Percentiles rank a stretch among this genome's conserved stretches.
Conservation (phyloP, 2,888 invertebrate genomes). For the Drosophila paucipuncta region DNA sequence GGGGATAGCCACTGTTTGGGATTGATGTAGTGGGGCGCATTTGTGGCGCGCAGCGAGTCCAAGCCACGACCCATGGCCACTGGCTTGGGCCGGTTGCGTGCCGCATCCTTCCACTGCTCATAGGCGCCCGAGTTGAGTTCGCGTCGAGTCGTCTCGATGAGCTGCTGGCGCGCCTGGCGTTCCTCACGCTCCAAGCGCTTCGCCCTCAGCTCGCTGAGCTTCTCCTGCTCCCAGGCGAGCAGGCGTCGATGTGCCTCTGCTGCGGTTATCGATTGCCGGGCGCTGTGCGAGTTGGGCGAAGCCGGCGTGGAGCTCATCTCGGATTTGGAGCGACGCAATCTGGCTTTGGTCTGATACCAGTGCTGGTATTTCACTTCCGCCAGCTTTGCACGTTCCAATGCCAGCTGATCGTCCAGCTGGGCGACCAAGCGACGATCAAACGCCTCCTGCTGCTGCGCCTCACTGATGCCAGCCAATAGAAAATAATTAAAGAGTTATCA, state of each 20-base stretch:
- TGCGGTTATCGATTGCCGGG: neutral
- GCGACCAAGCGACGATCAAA: constrained; percentile 10
- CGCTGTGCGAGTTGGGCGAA: neutral
- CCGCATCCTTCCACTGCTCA: constrained; percentile 34
- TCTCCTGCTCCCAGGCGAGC: constrained; percentile 27
- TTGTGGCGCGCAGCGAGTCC: constrained; percentile 79
- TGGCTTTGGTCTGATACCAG: constrained; percentile 32
- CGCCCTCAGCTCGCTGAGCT: constrained; percentile 11
- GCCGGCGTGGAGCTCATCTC: constrained; percentile 15
- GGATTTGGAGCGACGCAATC: constrained; percentile 37
- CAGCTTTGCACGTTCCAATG: constrained; percentile 17
- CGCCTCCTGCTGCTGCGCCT: constrained; percentile 5
- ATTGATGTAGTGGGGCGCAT: constrained; percentile 79
- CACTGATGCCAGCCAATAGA: neutral
- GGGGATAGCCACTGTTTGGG: constrained; percentile 76
- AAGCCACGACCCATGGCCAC: constrained; percentile 82
- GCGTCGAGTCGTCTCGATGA: constrained; percentile 8
- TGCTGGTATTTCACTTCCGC: constrained; percentile 19
- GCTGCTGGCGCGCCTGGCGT: neutral
- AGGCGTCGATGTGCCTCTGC: constrained; percentile 23
- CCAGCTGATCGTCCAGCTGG: constrained; percentile 11
- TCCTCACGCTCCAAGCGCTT: constrained; percentile 14
- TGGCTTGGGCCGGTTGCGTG: constrained; percentile 78
- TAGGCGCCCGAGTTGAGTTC: constrained; percentile 27
- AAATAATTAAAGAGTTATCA: fast-evolving